These are phyloP conservation scores for Xestobium rufovillosum DNA, from an alignment of 2,888 invertebrate genomes.

Conservation along the genomic window DNA sequence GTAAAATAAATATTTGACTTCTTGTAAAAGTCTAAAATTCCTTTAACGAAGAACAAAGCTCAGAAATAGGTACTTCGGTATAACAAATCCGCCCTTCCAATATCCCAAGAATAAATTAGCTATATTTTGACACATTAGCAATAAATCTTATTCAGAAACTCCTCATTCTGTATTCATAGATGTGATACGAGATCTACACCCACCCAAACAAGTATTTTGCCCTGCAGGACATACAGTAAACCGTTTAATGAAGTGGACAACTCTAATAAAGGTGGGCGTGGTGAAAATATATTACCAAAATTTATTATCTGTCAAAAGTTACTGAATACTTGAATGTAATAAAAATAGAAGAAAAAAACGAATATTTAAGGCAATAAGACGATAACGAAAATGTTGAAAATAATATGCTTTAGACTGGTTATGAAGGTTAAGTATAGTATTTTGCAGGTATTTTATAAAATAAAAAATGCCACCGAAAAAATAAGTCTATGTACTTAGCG, in stretches of 20 bases:
- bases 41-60: too few relatives aligned
- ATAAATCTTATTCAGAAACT: constrained; percentile 34
- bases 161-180: constrained; percentile 33
- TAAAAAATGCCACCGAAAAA: constrained; percentile 37
- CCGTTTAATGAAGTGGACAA: constrained; percentile 21
- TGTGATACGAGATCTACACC: constrained; percentile 33
- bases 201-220: constrained; percentile 21
- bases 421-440: constrained; percentile 37
- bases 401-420: constrained; percentile 35
- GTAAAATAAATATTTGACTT: too few relatives aligned
- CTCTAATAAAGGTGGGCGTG: constrained; percentile 36
- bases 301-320: constrained; percentile 35
- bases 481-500: too few relatives aligned
- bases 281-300: constrained; percentile 35
- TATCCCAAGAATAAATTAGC: constrained; percentile 36
- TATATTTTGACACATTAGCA: constrained; percentile 31
- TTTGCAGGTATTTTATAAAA: constrained; percentile 38
- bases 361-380: constrained; percentile 31
- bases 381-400: constrained; percentile 36
- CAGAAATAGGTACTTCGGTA: too few relatives aligned
- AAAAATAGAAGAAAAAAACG: constrained; percentile 18
- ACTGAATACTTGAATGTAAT: constrained; percentile 26
- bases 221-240: too few relatives aligned
- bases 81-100: too few relatives aligned
- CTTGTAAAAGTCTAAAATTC: too few relatives aligned